phyloP scores from a whole-genome alignment of 2,797 vertebrate genomes.

The Eremophila alpestris region DNA sequence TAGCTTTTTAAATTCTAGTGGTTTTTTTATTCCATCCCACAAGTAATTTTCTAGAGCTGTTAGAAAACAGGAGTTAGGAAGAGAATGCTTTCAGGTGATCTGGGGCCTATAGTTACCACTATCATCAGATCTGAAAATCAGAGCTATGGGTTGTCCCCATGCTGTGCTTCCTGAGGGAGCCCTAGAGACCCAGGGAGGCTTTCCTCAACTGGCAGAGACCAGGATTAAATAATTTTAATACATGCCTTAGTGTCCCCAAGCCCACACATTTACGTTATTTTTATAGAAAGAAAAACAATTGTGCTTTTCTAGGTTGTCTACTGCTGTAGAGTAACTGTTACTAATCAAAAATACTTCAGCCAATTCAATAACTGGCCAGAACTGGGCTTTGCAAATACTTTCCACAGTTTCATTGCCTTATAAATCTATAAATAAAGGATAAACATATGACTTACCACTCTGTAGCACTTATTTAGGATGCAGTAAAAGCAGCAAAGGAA shows the following conservation, averaged over 20 bases:
- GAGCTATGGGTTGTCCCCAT: background rate
- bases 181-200: background rate
- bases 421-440: background rate
- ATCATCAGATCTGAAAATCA: background rate
- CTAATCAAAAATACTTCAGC: background rate
- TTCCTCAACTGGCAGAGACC: background rate
- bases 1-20: background rate
- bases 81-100: background rate
- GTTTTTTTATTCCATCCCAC: background rate
- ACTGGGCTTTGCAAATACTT: background rate
- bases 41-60: background rate
- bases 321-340: background rate
- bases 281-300: background rate
- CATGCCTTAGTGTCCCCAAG: background rate
- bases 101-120: background rate
- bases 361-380: background rate
- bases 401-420: background rate
- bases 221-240: background rate
- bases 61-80: background rate
- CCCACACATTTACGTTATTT: background rate
- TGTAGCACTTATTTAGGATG: background rate
- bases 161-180: background rate
- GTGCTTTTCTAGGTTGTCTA: background rate
- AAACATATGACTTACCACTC: background rate
- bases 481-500: background rate